Evolutionary conservation across 1,140 invertebrate genomes (phyloP), one percentile per base, ranked within the genome.

Genomic region (Parapsyche elsis): DNA sequence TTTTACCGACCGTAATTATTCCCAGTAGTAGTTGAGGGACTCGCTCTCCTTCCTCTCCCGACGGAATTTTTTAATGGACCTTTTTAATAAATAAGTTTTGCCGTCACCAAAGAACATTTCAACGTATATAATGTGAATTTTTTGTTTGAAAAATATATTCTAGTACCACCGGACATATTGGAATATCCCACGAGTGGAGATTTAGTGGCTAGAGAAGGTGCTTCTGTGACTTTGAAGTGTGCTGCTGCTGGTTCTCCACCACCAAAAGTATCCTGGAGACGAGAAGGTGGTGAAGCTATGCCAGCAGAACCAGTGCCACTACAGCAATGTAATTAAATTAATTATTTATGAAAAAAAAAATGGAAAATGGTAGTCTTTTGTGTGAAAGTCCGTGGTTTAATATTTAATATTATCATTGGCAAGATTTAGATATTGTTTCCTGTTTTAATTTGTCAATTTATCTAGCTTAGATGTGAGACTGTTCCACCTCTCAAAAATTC

Each of bases 141-240:
- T 76, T 49, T 7, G 7, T 38, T 38, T 38, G 30, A 38, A 4
- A 38, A 4, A 38, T 57, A 21, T 78, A n/a, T 78, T 45, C 78
- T 77, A 97, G 96, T 97, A 76, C 95, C 95, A 12, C 96, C 96
- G 16, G 94, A 95, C 87, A 96, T 95, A 83, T 88, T 95, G 85
- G 95, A 96, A 89, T 93, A 94, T 84, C 92, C 93, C 26, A 95
- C 95, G 70, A 95, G 95, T 85, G 93, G 94, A 14, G 96, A 97
- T 87, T 94, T 97, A 89, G 93, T 96, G 46, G 94, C 95, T 1
- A 88, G 94, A 45, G 96, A 98, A 86, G 95, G 95, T 1, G 92
- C 92, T 59, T 96, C 97, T 85, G 94, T 96, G 10, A 94, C 94
- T 24, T 88, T 98, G 70, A 91, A 92, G 79, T 98, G 96, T 84